Evolutionary conservation across 2,888 invertebrate genomes (phyloP).

Genomic region (Noctua janthe): DNA sequence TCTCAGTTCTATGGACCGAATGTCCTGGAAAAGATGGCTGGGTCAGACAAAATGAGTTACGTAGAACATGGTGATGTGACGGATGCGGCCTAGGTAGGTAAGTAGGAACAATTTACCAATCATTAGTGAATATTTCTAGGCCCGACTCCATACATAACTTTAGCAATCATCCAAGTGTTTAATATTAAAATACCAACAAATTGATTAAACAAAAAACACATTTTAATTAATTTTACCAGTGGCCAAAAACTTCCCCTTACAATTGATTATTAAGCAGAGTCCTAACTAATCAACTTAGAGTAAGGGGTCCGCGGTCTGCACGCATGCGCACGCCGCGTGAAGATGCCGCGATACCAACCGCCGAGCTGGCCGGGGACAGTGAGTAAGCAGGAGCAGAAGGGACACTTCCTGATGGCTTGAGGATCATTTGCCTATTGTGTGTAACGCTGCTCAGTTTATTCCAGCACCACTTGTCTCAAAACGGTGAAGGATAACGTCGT

Average conservation of each 20-base stretch:
- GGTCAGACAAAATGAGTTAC: neutral
- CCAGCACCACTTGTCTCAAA: neutral
- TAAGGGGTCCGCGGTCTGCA: conserved; percentile 72
- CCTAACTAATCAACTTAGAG: conserved; percentile 72
- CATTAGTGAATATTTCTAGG: neutral
- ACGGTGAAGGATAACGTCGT: neutral
- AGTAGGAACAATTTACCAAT: neutral
- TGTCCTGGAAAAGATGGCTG: neutral
- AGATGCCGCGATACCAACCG: conserved; percentile 83
- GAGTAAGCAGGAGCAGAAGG: conserved; percentile 14
- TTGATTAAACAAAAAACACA: conserved; percentile 24
- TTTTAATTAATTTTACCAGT: conserved; percentile 52
- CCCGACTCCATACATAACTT: neutral
- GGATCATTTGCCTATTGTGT: neutral
- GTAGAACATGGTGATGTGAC: neutral
- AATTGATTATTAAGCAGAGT: conserved; percentile 71
- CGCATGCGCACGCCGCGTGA: conserved; percentile 80
- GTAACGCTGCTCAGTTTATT: neutral
- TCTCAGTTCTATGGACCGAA: neutral
- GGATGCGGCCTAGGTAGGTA: neutral
- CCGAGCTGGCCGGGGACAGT: conserved; percentile 12
- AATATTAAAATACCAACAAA: neutral
- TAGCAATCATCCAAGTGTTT: neutral
- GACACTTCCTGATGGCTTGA: neutral
- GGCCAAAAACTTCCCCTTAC: conserved; percentile 50